Evolutionary conservation across 2,797 vertebrate species (phyloP).

Genomic region (Tolypeutes matacus): DNA sequence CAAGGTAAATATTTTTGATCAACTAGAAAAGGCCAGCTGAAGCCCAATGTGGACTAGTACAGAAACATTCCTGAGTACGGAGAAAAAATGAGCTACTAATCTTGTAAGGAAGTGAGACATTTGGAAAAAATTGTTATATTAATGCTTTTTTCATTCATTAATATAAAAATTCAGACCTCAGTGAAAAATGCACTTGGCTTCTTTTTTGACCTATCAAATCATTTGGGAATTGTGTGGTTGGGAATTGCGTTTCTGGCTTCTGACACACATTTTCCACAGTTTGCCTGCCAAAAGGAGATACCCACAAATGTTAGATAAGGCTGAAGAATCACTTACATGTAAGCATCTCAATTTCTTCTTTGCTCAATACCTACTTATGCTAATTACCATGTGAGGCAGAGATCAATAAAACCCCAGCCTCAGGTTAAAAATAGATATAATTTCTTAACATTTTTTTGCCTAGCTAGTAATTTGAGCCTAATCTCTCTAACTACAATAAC

Average conservation of each 20-base stretch:
- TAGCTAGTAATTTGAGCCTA: background rate
- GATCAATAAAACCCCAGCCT: background rate
- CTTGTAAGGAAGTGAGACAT: background rate
- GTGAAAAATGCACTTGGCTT: accelerated
- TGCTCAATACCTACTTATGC: background rate
- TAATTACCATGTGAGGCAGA: background rate
- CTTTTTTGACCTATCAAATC: background rate
- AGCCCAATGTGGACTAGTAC: background rate
- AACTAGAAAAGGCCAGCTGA: background rate
- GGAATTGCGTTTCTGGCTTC: background rate
- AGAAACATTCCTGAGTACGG: background rate
- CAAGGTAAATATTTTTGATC: background rate
- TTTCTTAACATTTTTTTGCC: background rate
- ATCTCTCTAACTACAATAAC: background rate
- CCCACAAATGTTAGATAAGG: background rate
- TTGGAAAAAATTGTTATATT: too few species aligned
- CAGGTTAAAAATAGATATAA: constrained; percentile 27
- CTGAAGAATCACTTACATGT: background rate
- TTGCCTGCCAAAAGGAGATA: constrained; percentile 3
- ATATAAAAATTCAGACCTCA: background rate
- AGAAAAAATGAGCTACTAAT: background rate
- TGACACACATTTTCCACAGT: background rate
- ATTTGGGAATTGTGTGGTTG: too few species aligned
- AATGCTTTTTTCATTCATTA: background rate
- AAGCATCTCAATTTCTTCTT: background rate